Conservation (phyloP, 2,888 invertebrate species). For the Nephrocerus scutellatus region DNA sequence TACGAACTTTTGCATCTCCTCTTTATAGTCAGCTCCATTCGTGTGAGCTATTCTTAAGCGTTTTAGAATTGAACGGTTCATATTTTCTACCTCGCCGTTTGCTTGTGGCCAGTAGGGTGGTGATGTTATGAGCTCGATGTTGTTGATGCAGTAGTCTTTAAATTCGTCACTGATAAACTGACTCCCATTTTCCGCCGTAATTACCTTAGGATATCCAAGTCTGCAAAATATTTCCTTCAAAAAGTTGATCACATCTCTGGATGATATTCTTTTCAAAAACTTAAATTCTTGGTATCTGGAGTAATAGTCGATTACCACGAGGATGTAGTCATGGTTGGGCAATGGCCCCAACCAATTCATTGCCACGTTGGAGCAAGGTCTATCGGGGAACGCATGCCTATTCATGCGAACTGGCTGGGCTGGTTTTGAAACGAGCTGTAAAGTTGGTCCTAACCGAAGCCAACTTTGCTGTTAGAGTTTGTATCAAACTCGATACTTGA, state of each 20-base stretch:
- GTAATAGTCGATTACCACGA: slow-evolving; percentile 15
- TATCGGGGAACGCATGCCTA: slow-evolving; percentile 10
- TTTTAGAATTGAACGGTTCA: slow-evolving; percentile 18
- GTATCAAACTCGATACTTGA: too few relatives aligned
- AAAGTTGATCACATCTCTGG: slow-evolving; percentile 13
- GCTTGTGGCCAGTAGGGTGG: slow-evolving; percentile 21
- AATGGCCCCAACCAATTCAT: slow-evolving; percentile 11
- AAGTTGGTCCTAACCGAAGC: too few relatives aligned
- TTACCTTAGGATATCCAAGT: slow-evolving; percentile 18
- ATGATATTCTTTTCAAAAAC: slow-evolving; percentile 11
- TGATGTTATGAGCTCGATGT: slow-evolving; percentile 18
- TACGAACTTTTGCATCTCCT: slow-evolving; percentile 20
- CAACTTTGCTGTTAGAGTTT: too few relatives aligned
- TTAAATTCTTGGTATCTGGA: slow-evolving; percentile 13
- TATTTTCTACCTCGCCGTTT: slow-evolving; percentile 18
- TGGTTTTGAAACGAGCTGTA: slow-evolving; percentile 22
- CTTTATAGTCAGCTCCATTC: slow-evolving; percentile 16
- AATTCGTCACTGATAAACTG: slow-evolving; percentile 17
- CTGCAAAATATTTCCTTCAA: slow-evolving; percentile 21
- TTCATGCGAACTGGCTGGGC: slow-evolving; percentile 12
- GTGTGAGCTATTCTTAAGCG: slow-evolving; percentile 16
- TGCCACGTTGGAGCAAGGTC: slow-evolving; percentile 13
- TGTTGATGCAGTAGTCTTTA: slow-evolving; percentile 15
- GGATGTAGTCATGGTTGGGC: slow-evolving; percentile 11
- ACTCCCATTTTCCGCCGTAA: slow-evolving; percentile 20